Conservation (phyloP, 2,888 invertebrate species). For the Hyposoter dolosus region DNA sequence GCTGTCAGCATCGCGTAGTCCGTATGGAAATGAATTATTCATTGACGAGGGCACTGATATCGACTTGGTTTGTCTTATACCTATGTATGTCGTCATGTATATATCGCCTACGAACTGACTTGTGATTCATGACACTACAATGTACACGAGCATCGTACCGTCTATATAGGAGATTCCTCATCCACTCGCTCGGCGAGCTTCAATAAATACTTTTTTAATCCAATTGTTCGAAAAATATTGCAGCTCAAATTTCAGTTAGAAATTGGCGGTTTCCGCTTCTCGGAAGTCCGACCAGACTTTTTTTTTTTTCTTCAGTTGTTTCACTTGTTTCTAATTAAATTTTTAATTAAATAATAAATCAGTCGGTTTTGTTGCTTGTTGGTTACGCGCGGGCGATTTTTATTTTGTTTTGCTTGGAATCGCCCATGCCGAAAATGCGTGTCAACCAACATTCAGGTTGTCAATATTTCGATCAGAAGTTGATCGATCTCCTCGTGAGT, state of each 20-base stretch:
- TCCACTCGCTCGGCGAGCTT: too few species aligned
- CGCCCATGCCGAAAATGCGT: background rate
- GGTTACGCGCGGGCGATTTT: too few species aligned
- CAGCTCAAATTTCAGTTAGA: too few species aligned
- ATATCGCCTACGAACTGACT: slow-evolving; percentile 14
- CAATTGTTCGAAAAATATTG: too few species aligned
- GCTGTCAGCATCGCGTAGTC: slow-evolving; percentile 19
- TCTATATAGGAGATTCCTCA: background rate
- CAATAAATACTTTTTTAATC: too few species aligned
- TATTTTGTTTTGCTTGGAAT: background rate
- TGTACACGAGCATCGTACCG: background rate
- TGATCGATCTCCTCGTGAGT: slow-evolving; percentile 49
- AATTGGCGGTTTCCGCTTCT: too few species aligned
- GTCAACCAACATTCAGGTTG: slow-evolving; percentile 17
- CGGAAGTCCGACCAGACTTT: too few species aligned
- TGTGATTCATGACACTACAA: slow-evolving; percentile 29
- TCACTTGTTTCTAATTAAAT: background rate
- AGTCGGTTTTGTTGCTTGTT: too few species aligned
- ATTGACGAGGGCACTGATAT: slow-evolving; percentile 56
- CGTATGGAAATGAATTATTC: slow-evolving; percentile 61
- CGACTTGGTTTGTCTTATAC: slow-evolving; percentile 49
- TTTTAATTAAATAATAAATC: background rate
- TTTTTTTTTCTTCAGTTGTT: background rate
- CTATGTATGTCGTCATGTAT: background rate
- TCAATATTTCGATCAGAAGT: slow-evolving; percentile 38